Evolutionary conservation across 2,797 vertebrate genomes (phyloP), one percentile per base, ranked within the genome.

Genomic region (Danio kyathit): DNA sequence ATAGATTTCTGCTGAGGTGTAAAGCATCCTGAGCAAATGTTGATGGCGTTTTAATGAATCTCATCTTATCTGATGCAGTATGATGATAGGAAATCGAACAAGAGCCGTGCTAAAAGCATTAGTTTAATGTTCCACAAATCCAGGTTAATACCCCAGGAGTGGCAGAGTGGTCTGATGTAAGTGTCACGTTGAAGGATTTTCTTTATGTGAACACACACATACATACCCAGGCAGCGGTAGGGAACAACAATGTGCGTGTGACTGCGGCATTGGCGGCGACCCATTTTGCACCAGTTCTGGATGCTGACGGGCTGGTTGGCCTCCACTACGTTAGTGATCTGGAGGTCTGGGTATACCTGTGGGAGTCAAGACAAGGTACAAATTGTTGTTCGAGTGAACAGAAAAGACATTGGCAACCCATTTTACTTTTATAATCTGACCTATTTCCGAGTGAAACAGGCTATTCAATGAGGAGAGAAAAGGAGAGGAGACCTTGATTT

Each of bases 281-380:
- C 96, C 78, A 89, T 96, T 89, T 95, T 96, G 91, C 96, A 99
- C 97, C 97, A 99, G 88, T 95, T 96, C 83, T 96, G 94, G 52
- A 99, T 96, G 88, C 89, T 96, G 89, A 96, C 88, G 0, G 96
- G 96, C 86, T 98, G 95, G 85, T 98, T 99, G 83, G 97, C 97
- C 85, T 99, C 98, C 87, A 99, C 96, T 5, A 98, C 97, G 0
- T 99, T 99, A 1, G 97, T 99, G 86, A 99, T 97, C 93, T 96
- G 96, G 56, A 99, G 92, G 82, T 97, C 97, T 76, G 97, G 95
- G 79, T 99, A 99, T 79, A 98, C 96, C 98, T 99, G 91, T 43
- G 78, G 17, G 82, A 83, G 80, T 82, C 69, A 51, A 64, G 11
- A 43, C 19, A 29, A 21, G 19, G 54, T 40, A 14, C 12, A 73